A percentile compares a stretch with the other conserved stretches of the same genome.
These are phyloP conservation scores for Herpailurus yagouaroundi DNA, from an alignment of 2,113 vertebrate species.

Conservation along the genomic window DNA sequence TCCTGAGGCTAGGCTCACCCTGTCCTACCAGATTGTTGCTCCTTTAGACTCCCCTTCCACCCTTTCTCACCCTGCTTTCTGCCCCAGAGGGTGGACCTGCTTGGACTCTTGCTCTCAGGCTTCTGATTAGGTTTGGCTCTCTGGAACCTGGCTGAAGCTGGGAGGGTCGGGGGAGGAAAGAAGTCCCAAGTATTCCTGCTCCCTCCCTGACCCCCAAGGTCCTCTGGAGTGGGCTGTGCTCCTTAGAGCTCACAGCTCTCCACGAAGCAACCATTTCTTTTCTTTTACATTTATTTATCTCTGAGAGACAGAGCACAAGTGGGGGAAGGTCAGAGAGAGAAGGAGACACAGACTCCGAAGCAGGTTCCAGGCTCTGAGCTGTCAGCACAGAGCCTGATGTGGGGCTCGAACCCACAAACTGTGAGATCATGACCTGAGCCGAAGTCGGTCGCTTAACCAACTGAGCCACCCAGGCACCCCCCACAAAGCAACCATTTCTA, in stretches of 20 bases:
- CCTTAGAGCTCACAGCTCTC: not conserved
- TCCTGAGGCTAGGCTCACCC: not conserved
- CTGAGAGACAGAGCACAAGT: too few relatives aligned
- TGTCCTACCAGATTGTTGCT: not conserved
- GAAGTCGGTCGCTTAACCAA: too few relatives aligned
- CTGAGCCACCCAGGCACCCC: too few relatives aligned
- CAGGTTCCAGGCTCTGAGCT: too few relatives aligned
- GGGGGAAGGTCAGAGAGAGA: too few relatives aligned
- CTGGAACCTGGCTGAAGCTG: not conserved
- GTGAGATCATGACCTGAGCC: too few relatives aligned
- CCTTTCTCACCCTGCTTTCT: not conserved
- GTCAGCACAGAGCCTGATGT: too few relatives aligned
- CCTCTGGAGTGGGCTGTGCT: not conserved
- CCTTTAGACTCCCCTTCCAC: not conserved
- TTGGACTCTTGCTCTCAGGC: not conserved
- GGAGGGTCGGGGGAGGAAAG: not conserved
- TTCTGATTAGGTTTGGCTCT: not conserved
- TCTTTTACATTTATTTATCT: too few relatives aligned
- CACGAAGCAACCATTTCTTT: not conserved
- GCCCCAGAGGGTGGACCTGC: not conserved
- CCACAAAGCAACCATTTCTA: not conserved
- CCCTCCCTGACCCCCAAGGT: fast-evolving
- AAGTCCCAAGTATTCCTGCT: not conserved
- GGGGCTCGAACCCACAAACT: too few relatives aligned
- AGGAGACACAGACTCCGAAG: too few relatives aligned